Evolutionary conservation across 2,113 vertebrate species (phyloP), one percentile per base, ranked within the genome.

Genomic region (Oenanthe melanoleuca): DNA sequence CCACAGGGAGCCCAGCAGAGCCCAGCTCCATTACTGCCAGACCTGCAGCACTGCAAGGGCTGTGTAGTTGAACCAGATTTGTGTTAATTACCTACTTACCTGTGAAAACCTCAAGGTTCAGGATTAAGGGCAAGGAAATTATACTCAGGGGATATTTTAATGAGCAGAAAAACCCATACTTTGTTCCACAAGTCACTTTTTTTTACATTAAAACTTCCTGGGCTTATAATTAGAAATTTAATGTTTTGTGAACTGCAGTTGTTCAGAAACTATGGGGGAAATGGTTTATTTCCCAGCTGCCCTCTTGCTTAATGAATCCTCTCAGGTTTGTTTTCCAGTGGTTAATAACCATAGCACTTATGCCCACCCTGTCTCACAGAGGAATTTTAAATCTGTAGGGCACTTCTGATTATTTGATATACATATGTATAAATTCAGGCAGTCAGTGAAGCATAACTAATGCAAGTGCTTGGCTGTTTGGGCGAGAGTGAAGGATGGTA

Each of bases 201-300:
- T 78, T 80, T 33, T 45, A 67, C 33, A 50, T 88, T 73, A 91
- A 80, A 92, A 91, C 18, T 88, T 92, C 49, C 77, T 61, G 31
- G 50, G 64, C 16, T 89, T 96, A 73, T 91, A 92, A 94, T 81
- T 80, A 81, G 69, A 75, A 77, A 80, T 70, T 4, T 64, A 86
- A 91, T 42, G 40, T 95, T 92, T 96, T 73, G 59, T 94, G 88
- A 92, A 87, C 71, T 47, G 67, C n/a, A 64, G 47, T 77, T 92
- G 52, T 80, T 92, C 78, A 91, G 70, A 84, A 91, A 63, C 37
- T 67, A 15, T 47, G 25, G 57, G 67, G 4, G 31, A 83, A 80
- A 89, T 25, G 23, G 31, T 85, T 95, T 77, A 21, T 87, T 87
- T 56, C 61, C 64, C 80, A 28, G 34, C 25, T 34, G 64, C 8